Conservation (phyloP, 2,888 invertebrate genomes). For the Phyllotreta cruciferae region DNA sequence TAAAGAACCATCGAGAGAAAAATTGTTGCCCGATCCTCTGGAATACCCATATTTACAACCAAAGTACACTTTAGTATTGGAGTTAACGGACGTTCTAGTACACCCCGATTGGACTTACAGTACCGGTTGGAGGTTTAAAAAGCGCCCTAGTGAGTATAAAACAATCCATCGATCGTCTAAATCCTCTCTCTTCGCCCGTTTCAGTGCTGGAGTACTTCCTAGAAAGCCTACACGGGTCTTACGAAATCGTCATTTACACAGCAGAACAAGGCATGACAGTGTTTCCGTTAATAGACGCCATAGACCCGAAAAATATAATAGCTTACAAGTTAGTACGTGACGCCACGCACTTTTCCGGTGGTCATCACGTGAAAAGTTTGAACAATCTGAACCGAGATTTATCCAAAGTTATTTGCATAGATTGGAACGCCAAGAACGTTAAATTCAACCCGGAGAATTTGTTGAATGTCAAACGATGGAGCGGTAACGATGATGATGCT, state of each 20-base stretch:
- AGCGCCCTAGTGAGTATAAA: constrained; percentile 76
- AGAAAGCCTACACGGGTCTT: constrained; percentile 70
- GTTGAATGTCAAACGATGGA: constrained; percentile 87
- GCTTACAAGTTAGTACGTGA: constrained; percentile 93
- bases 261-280: constrained; percentile 95
- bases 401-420: constrained; percentile 90
- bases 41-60: constrained; percentile 92
- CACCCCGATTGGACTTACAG: constrained; percentile 99
- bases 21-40: constrained; percentile 91
- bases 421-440: constrained; percentile 89
- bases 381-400: constrained; percentile 84
- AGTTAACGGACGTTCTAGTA: constrained; percentile 94
- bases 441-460: constrained; percentile 90
- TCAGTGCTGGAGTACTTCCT: constrained; percentile 85
- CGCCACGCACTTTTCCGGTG: constrained; percentile 93
- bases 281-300: constrained; percentile 88
- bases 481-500: constrained; percentile 90
- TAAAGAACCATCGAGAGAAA: constrained; percentile 92
- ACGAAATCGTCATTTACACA: constrained; percentile 96
- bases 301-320: constrained; percentile 89
- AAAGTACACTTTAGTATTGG: constrained; percentile 95
- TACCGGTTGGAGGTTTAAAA: constrained; percentile 98
- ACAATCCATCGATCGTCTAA: not conserved
- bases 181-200: constrained; percentile 28
- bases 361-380: constrained; percentile 92